Evolutionary conservation across 2,888 invertebrate genomes (phyloP).

Genomic region (Leucania comma): DNA sequence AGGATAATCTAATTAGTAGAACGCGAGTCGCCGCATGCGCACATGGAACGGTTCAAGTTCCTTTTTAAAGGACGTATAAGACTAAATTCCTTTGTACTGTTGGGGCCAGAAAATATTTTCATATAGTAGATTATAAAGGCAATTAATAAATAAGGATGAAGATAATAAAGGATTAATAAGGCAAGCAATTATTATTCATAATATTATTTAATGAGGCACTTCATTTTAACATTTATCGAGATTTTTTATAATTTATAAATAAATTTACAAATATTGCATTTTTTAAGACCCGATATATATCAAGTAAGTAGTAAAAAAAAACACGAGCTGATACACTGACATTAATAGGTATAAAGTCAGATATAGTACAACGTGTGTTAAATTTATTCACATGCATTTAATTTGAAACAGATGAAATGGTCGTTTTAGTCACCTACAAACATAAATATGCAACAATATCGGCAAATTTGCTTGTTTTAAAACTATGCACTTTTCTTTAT

Average conservation of each 20-base stretch:
- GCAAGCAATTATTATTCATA: no score
- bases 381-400: not conserved
- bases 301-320: no score
- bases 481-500: no score
- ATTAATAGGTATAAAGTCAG: not conserved
- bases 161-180: no score
- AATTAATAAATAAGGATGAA: no score
- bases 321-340: not conserved
- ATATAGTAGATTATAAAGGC: not conserved
- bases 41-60: constrained; percentile 15
- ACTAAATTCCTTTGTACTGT: not conserved
- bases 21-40: constrained; percentile 39
- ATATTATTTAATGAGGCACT: no score
- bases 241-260: no score
- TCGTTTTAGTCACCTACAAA: not conserved
- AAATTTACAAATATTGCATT: no score
- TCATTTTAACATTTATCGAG: no score
- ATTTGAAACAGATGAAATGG: not conserved
- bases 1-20: constrained; percentile 61
- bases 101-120: not conserved
- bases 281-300: no score
- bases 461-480: not conserved
- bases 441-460: not conserved
- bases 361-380: not conserved
- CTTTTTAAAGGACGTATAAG: constrained; percentile 17